Base-by-base conservation (phyloP, 2,113 vertebrate species). In the Tetraodon nigroviridis region DNA sequence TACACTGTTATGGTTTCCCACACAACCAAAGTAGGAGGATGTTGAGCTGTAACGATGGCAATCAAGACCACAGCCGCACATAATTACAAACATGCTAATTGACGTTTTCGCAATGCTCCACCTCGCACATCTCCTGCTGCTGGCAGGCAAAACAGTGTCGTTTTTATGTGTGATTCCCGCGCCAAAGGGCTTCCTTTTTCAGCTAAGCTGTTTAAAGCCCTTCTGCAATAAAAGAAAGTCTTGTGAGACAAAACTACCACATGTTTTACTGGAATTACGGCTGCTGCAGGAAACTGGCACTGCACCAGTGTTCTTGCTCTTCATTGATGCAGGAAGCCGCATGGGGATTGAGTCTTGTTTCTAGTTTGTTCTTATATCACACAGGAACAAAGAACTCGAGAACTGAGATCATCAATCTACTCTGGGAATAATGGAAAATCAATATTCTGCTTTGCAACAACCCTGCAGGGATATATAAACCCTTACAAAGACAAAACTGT, bases 141-240 rank as follows among this genome's bases (percentile, higher is more conserved):
- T 67, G 44, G 32, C 29, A n/a, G 2, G 53, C 22, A 59, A 70
- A 64, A 88, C 81, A 84, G 61, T 71, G 59, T 48, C 63, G 71
- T 73, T 76, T 82, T 85, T 89, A 81, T 86, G 68, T 76, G 51
- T 20, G 49, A 51, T 75, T 64, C 75, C 41, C 81, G 80, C 69
- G 61, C 68, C 74, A 79, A 68, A 85, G 67, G n/a, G 63, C 47
- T 71, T 49, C 61, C 73, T 55, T 29, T 66, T 84, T 75, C 64
- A 75, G 58, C 54, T 57, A 44, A 66, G 47, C 67, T 65, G 71
- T 70, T 61, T 62, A 53, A 78, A 81, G 71, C 71, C 64, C 63
- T 60, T 51, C 75, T 79, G 72, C 60, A 63, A 75, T 70, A 29
- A 71, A 60, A 13, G 50, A 60, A 71, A 10, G n/a, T 11, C 42